phyloP scores from a whole-genome alignment of 2,888 invertebrate species.

The Apantesis nais region DNA sequence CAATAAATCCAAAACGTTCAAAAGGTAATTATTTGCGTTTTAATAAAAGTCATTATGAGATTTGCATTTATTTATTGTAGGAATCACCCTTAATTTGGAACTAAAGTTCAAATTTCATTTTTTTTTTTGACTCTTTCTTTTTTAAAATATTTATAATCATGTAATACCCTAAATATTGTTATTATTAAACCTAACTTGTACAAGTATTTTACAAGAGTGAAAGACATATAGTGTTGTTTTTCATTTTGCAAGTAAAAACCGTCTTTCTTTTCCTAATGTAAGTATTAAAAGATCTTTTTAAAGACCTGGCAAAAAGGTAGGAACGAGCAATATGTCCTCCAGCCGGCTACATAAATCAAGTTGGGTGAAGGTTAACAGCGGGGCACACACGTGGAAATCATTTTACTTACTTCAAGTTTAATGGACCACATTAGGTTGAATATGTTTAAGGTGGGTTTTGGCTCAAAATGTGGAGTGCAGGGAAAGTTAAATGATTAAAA shows the following conservation, averaged over 20 bases:
- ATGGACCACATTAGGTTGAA: neutral
- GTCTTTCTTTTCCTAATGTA: neutral
- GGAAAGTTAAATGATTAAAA: neutral
- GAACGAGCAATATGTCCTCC: neutral
- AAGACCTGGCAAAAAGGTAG: neutral
- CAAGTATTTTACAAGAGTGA: too few species aligned
- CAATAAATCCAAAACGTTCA: neutral
- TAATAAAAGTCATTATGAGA: too few species aligned
- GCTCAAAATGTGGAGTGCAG: neutral
- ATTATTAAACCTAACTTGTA: too few species aligned
- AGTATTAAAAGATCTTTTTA: neutral
- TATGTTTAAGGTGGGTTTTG: neutral
- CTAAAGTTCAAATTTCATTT: neutral
- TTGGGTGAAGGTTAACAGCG: neutral
- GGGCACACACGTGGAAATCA: conserved; percentile 1
- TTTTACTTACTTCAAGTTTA: neutral
- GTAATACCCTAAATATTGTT: too few species aligned
- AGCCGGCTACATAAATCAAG: neutral
- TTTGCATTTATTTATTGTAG: too few species aligned
- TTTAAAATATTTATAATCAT: neutral
- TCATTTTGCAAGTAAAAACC: neutral
- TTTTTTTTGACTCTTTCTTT: neutral
- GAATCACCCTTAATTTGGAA: too few species aligned
- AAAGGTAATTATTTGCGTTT: too few species aligned
- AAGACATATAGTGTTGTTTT: too few species aligned